A percentile compares a stretch with the other conserved stretches of the same genome.
These are phyloP conservation scores for Indicator maculatus DNA, from an alignment of 2,113 vertebrate species.

Conservation along the genomic window DNA sequence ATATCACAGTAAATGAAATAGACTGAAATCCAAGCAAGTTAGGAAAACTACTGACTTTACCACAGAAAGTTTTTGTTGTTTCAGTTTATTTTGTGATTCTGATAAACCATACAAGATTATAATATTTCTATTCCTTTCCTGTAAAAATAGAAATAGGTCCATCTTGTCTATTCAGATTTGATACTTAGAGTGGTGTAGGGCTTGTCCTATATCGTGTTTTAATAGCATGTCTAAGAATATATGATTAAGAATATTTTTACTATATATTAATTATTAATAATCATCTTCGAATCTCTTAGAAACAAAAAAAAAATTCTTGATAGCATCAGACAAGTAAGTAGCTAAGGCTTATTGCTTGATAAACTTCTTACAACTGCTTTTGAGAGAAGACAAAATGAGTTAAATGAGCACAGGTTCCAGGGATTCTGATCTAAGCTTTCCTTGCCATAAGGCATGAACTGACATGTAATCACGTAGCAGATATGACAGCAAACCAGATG, in stretches of 20 bases:
- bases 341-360: neutral
- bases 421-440: neutral
- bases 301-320: neutral
- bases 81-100: neutral
- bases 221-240: rapidly evolving
- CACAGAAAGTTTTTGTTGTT: neutral
- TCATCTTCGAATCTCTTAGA: neutral
- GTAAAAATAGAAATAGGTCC: neutral
- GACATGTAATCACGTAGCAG: neutral
- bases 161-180: neutral
- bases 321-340: neutral
- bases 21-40: neutral
- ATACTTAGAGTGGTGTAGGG: neutral
- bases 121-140: neutral
- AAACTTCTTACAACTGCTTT: neutral
- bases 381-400: neutral
- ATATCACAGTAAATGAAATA: neutral
- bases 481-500: neutral
- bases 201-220: neutral
- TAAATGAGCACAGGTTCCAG: neutral
- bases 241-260: neutral
- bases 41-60: neutral
- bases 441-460: neutral
- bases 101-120: neutral
- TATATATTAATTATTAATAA: neutral